Conservation (phyloP, 2,113 vertebrate species). For the Rhynchopsitta pachyrhyncha region DNA sequence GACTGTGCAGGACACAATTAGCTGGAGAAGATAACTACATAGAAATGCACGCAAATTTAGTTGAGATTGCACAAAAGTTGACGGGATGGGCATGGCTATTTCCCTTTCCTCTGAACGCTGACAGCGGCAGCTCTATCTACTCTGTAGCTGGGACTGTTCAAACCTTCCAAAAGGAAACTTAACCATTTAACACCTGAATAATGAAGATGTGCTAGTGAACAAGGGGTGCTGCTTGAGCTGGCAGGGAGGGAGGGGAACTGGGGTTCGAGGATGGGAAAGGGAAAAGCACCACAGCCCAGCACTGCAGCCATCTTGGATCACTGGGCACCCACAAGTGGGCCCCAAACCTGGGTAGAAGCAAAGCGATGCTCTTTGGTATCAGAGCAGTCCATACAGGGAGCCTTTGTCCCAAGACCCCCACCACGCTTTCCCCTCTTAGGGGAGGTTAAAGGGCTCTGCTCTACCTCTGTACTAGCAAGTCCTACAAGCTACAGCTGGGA, state of each 20-base stretch:
- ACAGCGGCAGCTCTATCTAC: neutral
- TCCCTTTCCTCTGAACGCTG: neutral
- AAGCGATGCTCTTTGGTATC: neutral
- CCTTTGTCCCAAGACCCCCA: too few species aligned
- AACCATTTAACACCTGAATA: neutral
- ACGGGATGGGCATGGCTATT: neutral
- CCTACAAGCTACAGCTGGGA: neutral
- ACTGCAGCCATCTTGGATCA: neutral
- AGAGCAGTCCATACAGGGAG: neutral
- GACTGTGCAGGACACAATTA: neutral
- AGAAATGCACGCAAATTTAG: neutral
- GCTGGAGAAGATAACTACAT: neutral
- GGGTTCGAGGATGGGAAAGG: neutral
- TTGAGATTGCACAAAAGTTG: neutral
- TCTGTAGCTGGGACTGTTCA: neutral
- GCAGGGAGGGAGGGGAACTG: neutral
- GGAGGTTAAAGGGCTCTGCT: neutral
- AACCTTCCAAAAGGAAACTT: neutral
- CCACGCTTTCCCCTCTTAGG: neutral
- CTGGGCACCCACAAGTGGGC: neutral
- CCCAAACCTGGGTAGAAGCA: neutral
- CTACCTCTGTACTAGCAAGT: neutral
- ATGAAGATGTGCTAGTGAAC: neutral
- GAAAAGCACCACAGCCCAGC: neutral
- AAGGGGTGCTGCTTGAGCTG: neutral